A percentile compares a stretch with the other conserved stretches of the same genome.
Evolutionary conservation across 2,113 vertebrate genomes (phyloP).

Genomic region (Tauraco erythrolophus): DNA sequence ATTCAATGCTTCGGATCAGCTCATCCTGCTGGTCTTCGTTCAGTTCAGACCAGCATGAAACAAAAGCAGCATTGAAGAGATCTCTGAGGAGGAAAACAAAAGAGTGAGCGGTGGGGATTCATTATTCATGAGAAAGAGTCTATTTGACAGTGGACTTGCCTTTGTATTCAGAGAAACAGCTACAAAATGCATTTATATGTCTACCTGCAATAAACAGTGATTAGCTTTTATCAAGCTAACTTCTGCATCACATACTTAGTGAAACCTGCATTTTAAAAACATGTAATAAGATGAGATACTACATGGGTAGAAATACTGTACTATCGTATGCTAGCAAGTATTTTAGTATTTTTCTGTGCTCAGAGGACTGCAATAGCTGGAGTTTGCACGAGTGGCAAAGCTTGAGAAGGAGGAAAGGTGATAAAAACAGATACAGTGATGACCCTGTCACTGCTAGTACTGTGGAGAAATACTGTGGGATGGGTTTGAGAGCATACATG

Average conservation of each 20-base stretch:
- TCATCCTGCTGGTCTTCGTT: slow-evolving; percentile 98
- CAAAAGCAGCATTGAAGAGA: slow-evolving; percentile 97
- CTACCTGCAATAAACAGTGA: not conserved
- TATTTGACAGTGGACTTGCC: not conserved
- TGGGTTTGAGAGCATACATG: not conserved
- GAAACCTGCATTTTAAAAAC: not conserved
- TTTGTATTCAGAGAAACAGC: not conserved
- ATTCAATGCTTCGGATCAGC: slow-evolving; percentile 95
- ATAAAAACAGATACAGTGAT: not conserved
- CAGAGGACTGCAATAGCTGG: not conserved
- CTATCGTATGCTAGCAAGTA: not conserved
- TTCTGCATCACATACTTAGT: not conserved
- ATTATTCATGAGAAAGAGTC: not conserved
- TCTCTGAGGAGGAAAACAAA: slow-evolving; percentile 78
- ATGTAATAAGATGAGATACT: not conserved
- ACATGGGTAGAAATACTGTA: not conserved
- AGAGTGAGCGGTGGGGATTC: not conserved
- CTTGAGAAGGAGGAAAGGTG: not conserved
- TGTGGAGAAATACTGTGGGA: not conserved
- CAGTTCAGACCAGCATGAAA: slow-evolving; percentile 98
- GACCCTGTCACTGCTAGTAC: not conserved
- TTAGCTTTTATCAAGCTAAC: not conserved
- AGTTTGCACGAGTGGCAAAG: not conserved
- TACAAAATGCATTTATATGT: not conserved
- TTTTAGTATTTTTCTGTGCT: not conserved